phyloP scores from a whole-genome alignment of 2,797 vertebrate genomes.

The Notolabrus celidotus region DNA sequence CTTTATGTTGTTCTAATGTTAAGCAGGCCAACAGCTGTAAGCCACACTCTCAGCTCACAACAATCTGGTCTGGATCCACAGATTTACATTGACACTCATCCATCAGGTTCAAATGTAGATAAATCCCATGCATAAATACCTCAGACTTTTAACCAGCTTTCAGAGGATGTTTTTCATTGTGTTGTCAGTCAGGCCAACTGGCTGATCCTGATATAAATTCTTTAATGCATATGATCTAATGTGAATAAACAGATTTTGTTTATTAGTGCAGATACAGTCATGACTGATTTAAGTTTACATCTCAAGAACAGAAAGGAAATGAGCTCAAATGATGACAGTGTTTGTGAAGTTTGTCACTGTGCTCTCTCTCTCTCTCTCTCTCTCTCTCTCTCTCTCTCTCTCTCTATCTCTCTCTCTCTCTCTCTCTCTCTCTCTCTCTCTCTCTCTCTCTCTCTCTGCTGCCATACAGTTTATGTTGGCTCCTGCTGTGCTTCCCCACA shows the following conservation, averaged over 20 bases:
- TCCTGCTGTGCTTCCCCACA: slow-evolving; percentile 30
- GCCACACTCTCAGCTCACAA: slow-evolving; percentile 10
- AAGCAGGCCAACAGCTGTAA: background rate
- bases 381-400: slow-evolving; percentile 14
- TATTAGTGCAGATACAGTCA: background rate
- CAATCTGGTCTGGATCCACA: background rate
- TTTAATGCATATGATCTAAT: slow-evolving; percentile 19
- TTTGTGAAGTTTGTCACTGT: slow-evolving; percentile 37
- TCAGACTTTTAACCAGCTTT: background rate
- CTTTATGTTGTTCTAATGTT: background rate
- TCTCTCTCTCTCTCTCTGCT: slow-evolving; percentile 23
- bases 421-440: slow-evolving; percentile 16
- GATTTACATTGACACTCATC: background rate
- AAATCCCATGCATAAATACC: slow-evolving; percentile 4
- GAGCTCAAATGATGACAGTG: slow-evolving; percentile 31
- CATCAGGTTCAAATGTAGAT: slow-evolving; percentile 3
- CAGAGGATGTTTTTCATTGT: slow-evolving; percentile 29
- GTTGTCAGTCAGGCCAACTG: slow-evolving; percentile 11
- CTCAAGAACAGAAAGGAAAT: slow-evolving; percentile 42
- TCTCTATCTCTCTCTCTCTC: slow-evolving; percentile 7
- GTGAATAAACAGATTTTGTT: slow-evolving; percentile 53
- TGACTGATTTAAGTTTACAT: slow-evolving; percentile 34
- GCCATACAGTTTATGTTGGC: slow-evolving; percentile 67
- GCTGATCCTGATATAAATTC: slow-evolving; percentile 13
- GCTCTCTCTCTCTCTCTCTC: slow-evolving; percentile 19